phyloP scores from a whole-genome alignment of 2,888 invertebrate species.

The Leucophenga montana region DNA sequence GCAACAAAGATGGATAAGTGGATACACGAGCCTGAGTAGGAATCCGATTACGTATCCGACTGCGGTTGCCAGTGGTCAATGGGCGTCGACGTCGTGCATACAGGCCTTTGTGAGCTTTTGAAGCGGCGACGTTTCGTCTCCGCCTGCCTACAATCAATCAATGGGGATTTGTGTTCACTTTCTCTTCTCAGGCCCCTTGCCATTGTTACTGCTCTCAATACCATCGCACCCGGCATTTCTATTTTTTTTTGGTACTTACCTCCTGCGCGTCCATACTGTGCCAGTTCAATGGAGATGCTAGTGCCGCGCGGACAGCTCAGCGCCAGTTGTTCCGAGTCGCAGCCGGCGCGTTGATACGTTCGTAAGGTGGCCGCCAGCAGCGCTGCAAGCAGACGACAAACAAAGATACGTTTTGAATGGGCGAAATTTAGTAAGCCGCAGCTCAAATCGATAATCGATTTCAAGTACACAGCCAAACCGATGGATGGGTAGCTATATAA shows the following conservation, averaged over 20 bases:
- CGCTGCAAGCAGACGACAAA: conserved; percentile 76
- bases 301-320: conserved; percentile 93
- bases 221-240: conserved; percentile 23
- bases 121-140: conserved; percentile 42
- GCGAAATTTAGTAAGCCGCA: neutral
- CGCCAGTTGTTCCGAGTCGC: conserved; percentile 91
- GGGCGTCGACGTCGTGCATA: neutral
- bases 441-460: conserved; percentile 3
- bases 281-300: conserved; percentile 90
- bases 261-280: conserved; percentile 85
- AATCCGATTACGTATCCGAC: neutral
- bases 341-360: conserved; percentile 92
- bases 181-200: neutral
- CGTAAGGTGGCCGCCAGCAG: conserved; percentile 91
- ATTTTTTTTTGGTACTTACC: conserved; percentile 57
- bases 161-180: conserved; percentile 42
- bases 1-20: neutral
- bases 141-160: conserved; percentile 58
- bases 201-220: conserved; percentile 27
- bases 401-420: neutral
- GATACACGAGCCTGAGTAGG: neutral
- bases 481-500: too few species aligned
- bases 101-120: neutral
- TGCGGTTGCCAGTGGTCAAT: neutral
- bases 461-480: neutral